Evolutionary conservation across 2,113 vertebrate species (phyloP), one percentile per base, ranked within the genome.

Genomic region (Leptosomus discolor): DNA sequence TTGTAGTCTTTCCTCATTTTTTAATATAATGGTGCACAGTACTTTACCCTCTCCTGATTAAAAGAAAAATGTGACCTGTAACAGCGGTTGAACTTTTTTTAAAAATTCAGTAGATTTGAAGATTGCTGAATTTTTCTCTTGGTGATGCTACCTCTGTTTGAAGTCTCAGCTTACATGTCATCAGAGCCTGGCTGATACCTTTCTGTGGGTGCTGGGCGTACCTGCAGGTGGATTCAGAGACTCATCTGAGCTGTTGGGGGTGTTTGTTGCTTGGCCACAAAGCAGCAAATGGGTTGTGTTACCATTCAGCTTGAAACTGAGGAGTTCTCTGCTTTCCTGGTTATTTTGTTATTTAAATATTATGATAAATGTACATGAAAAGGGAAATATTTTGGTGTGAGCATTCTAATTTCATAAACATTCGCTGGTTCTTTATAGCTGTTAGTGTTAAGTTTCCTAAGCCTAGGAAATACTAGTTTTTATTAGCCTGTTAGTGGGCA

Each of bases 191-290:
- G 23, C 78, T 71, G 32, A 11, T 69, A 16, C 21, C 30, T 76
- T 63, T 56, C 0, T 0, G 1, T 64, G 50, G 26, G 19, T 75
- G 41, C 37, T 1, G 7, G 23, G 5, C 29, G 51, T 63, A 29
- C 11, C 30, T 65, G 45, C 39, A 58, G 15, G 69, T 4, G 11
- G 4, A 2, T 57, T 85, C n/a, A n/a, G n/a, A 27, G 32, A 20
- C 34, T 68, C 22, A n/a, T 34, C 26, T 0, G 4, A 78, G 27
- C 23, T 7, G 2, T 22, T 54, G n/a, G 9, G 12, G 6, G 0
- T 58, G 8, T 79, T 74, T 81, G 34, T 65, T 70, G 8, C 65
- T 68, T 80, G 22, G 32, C 29, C 36, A 12, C 4, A n/a, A n/a
- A n/a, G n/a, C n/a, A n/a, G n/a, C n/a, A n/a, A n/a, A n/a, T 20